phyloP scores from a whole-genome alignment of 2,888 invertebrate genomes.

The Parapristionchus giblindavisi region DNA sequence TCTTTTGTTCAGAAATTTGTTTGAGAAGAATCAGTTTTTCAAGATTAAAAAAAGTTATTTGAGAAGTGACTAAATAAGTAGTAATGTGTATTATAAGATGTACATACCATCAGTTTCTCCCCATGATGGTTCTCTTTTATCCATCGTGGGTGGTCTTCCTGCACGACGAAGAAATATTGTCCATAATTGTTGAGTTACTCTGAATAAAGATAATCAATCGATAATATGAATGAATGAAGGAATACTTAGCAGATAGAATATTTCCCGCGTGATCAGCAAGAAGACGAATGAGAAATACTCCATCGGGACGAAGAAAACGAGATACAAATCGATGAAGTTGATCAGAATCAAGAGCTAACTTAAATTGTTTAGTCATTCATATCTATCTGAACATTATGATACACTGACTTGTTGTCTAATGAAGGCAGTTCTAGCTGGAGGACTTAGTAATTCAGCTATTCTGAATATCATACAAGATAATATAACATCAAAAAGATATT shows the following conservation, averaged over 20 bases:
- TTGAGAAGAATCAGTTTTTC: no score
- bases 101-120: constrained; percentile 2
- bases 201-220: not conserved
- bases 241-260: constrained; percentile 11
- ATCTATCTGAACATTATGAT: no score
- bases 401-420: constrained; percentile 46
- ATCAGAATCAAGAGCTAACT: constrained; percentile 39
- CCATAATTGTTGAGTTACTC: constrained; percentile 57
- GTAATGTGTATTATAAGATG: not conserved
- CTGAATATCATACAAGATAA: constrained; percentile 53
- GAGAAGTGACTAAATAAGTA: not conserved
- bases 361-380: constrained; percentile 12
- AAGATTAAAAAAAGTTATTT: no score
- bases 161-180: constrained; percentile 54
- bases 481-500: not conserved
- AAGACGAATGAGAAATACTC: constrained; percentile 64
- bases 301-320: constrained; percentile 68
- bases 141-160: constrained; percentile 11
- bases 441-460: constrained; percentile 51
- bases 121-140: constrained; percentile 34
- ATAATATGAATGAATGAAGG: not conserved
- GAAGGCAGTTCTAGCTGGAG: constrained; percentile 38
- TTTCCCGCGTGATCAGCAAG: constrained; percentile 61
- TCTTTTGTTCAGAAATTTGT: no score
- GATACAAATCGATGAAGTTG: constrained; percentile 58